phyloP scores from a whole-genome alignment of 2,888 invertebrate species.

The Andricus curvator region DNA sequence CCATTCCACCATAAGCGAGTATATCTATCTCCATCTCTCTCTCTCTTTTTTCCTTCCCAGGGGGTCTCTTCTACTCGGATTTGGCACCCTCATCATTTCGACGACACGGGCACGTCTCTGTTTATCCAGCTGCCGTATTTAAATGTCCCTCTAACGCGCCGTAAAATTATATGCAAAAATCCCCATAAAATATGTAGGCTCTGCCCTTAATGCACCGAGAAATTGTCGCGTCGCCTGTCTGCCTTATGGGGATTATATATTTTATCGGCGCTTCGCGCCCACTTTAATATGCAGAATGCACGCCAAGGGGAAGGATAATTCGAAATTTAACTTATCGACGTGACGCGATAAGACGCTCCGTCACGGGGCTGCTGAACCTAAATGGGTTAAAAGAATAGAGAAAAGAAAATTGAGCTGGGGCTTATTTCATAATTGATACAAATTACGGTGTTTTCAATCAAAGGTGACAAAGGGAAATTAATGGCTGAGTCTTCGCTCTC shows the following conservation, averaged over 20 bases:
- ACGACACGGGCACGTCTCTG: slow-evolving; percentile 59
- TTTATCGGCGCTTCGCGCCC: slow-evolving; percentile 38
- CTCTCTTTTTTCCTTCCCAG: slow-evolving; percentile 57
- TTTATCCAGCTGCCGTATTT: slow-evolving; percentile 78
- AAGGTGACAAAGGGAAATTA: background rate
- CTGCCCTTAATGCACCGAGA: slow-evolving; percentile 75
- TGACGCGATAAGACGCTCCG: slow-evolving; percentile 17
- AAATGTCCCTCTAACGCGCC: slow-evolving; percentile 76
- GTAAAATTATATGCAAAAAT: slow-evolving; percentile 78
- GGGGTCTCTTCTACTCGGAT: slow-evolving; percentile 57
- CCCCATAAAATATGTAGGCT: slow-evolving; percentile 76
- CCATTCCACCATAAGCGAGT: slow-evolving; percentile 55
- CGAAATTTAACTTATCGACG: slow-evolving; percentile 57
- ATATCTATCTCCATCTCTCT: slow-evolving; percentile 48
- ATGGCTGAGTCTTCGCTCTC: background rate
- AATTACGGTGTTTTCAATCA: background rate
- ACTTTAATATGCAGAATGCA: slow-evolving; percentile 38
- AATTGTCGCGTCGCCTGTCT: slow-evolving; percentile 70
- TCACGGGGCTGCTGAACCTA: slow-evolving; percentile 46
- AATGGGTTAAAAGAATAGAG: slow-evolving; percentile 8
- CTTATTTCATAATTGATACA: background rate
- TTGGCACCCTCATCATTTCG: slow-evolving; percentile 54
- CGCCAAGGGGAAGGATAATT: slow-evolving; percentile 43
- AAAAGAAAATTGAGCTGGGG: background rate
- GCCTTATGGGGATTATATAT: slow-evolving; percentile 62